Base-by-base conservation (phyloP, 2,113 vertebrate genomes). In the Martes martes region DNA sequence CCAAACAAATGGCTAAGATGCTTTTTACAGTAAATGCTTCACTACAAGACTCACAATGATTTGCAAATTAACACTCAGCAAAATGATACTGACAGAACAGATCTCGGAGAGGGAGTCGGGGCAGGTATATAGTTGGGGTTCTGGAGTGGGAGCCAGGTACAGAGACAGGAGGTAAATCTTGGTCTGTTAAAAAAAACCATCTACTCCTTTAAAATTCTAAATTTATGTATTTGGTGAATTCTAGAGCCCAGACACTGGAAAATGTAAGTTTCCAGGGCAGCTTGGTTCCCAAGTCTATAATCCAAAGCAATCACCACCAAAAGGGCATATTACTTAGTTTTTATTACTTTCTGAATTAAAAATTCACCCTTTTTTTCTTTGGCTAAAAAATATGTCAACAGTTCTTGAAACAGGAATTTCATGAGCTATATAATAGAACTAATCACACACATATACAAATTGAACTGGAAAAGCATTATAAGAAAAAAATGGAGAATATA, bases 11-110 rank as follows among this genome's bases (percentile, higher is more conserved):
- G 26, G 33, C 15, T 47, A 80, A 28, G 31, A 24, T 85, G 19
- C 2, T 85, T 94, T 82, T 82, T 81, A 89, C 2, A 90, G 7
- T 94, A 71, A 78, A 11, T 47, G 15, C 28, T 92, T 97, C 16
- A 82, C 26, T 76, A 28, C 24, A 65, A 85, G 69, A 97, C n/a
- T 33, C 24, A 81, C 16, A 95, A 47, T 63, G 33, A 82, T 71
- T 45, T 93, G 69, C 97, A 96, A 97, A 94, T 82, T 42, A 89
- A 81, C n/a, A 63, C 28, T 83, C 65, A 84, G 67, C 67, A 91
- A 74, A 73, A 94, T 81, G 13, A 23, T 61, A 94, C 67, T 52
- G n/a, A 69, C 73, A 45, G 85, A 67, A 79, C 0, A 87, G 45
- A 82, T 14, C 19, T 52, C 55, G 13, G 61, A 78, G 15, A 95